A percentile compares a stretch with the other conserved stretches of the same genome.
Evolutionary conservation across 2,113 vertebrate species (phyloP).

Genomic region (Pungitius pungitius): DNA sequence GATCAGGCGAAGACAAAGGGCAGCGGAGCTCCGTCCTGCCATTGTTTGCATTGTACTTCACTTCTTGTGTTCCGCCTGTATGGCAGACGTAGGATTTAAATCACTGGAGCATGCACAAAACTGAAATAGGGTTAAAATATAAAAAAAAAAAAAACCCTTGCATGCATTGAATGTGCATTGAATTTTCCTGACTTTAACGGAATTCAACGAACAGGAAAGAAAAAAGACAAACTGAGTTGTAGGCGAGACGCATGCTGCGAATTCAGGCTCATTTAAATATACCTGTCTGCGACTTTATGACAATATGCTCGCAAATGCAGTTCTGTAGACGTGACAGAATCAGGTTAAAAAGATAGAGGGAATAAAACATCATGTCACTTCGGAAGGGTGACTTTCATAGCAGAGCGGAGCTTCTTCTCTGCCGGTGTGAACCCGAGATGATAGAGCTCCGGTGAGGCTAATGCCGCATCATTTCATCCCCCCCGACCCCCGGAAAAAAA

Average conservation of each 20-base stretch:
- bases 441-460: constrained; percentile 30
- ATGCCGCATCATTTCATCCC: constrained; percentile 18
- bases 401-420: constrained; percentile 39
- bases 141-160: not conserved
- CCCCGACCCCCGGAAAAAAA: not conserved
- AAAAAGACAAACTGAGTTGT: constrained; percentile 36
- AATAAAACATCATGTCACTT: constrained; percentile 63
- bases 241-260: constrained; percentile 25
- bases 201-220: constrained; percentile 35
- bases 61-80: constrained; percentile 35
- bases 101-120: constrained; percentile 26
- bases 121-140: constrained; percentile 5
- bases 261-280: constrained; percentile 49
- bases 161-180: too few species aligned
- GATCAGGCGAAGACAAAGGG: constrained; percentile 31
- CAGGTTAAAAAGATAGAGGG: constrained; percentile 67
- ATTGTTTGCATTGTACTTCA: constrained; percentile 52
- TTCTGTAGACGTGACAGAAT: constrained; percentile 68
- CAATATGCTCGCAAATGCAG: constrained; percentile 44
- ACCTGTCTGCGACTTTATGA: constrained; percentile 54
- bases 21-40: constrained; percentile 44
- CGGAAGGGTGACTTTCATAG: constrained; percentile 57
- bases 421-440: constrained; percentile 39
- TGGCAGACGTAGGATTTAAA: constrained; percentile 31
- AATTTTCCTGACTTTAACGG: constrained; percentile 9